These are phyloP conservation scores for Apis laboriosa DNA, from an alignment of 1,140 invertebrate species.

Conservation along the genomic window DNA sequence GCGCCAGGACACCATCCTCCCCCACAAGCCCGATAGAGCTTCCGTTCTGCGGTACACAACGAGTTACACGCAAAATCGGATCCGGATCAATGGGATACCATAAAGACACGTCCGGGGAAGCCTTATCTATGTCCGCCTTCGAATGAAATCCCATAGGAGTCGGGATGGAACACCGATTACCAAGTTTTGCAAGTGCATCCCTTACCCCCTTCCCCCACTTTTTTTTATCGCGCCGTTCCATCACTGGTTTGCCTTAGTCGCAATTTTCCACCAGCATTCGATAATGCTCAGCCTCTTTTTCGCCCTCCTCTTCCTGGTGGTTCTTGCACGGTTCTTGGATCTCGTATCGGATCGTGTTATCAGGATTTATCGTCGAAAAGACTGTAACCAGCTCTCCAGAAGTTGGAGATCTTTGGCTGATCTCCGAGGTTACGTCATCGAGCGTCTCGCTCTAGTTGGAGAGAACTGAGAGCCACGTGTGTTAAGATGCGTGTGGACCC, in stretches of 20 bases:
- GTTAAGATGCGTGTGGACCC: too few species aligned
- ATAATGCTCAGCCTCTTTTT: constrained; percentile 8
- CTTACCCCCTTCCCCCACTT: not conserved
- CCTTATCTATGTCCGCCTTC: constrained; percentile 25
- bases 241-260: constrained; percentile 4
- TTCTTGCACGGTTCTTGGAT: not conserved
- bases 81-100: constrained; percentile 51
- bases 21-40: constrained; percentile 6
- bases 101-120: constrained; percentile 49
- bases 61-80: constrained; percentile 40
- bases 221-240: constrained; percentile 29
- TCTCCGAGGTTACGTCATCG: constrained; percentile 33
- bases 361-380: constrained; percentile 27
- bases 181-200: not conserved
- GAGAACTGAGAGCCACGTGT: constrained; percentile 40
- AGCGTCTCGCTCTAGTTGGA: constrained; percentile 55
- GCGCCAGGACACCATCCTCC: not conserved
- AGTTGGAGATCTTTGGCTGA: not conserved
- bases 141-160: constrained; percentile 44
- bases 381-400: not conserved
- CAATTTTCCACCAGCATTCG: constrained; percentile 27
- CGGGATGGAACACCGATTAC: constrained; percentile 10
- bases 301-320: not conserved
- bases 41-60: constrained; percentile 16
- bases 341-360: not conserved